These are phyloP conservation scores for Drosophila affinis DNA, from an alignment of 2,888 invertebrate genomes.

Conservation along the genomic window DNA sequence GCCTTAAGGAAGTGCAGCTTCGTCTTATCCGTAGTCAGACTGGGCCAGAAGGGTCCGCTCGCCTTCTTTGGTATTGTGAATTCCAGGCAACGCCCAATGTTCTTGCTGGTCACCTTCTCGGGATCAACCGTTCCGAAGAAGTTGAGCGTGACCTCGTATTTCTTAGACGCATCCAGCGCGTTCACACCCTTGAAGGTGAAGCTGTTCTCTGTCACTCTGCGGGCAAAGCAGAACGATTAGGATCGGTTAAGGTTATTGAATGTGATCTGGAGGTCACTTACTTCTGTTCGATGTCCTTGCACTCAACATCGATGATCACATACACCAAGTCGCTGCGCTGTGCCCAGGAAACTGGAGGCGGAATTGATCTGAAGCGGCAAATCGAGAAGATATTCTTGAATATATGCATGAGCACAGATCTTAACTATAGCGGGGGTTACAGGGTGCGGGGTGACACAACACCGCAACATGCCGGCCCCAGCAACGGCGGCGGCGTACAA, in stretches of 20 bases:
- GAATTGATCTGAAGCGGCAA: constrained; percentile 81
- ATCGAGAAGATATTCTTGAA: constrained; percentile 1
- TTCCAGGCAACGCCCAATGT: constrained; percentile 90
- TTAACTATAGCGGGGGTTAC: background rate
- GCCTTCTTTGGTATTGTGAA: constrained; percentile 89
- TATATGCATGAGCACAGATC: constrained; percentile 16
- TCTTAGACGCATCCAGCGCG: constrained; percentile 92
- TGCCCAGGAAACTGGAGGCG: constrained; percentile 97
- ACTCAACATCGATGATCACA: constrained; percentile 95
- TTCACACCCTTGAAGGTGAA: constrained; percentile 92
- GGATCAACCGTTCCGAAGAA: constrained; percentile 92
- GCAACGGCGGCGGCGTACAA: background rate
- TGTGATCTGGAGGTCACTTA: constrained; percentile 83
- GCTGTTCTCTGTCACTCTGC: constrained; percentile 88
- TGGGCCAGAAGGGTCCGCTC: constrained; percentile 93
- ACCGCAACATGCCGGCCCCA: constrained; percentile 39
- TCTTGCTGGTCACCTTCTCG: constrained; percentile 89
- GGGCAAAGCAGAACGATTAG: background rate
- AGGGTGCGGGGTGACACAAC: constrained; percentile 43
- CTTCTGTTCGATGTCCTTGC: constrained; percentile 92
- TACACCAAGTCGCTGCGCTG: constrained; percentile 93
- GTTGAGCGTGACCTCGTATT: constrained; percentile 94
- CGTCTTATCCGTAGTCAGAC: constrained; percentile 92
- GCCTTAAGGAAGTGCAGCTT: constrained; percentile 98
- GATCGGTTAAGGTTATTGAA: background rate